These are phyloP conservation scores for Ormyrus thymus DNA, from an alignment of 2,888 invertebrate genomes.

Conservation along the genomic window DNA sequence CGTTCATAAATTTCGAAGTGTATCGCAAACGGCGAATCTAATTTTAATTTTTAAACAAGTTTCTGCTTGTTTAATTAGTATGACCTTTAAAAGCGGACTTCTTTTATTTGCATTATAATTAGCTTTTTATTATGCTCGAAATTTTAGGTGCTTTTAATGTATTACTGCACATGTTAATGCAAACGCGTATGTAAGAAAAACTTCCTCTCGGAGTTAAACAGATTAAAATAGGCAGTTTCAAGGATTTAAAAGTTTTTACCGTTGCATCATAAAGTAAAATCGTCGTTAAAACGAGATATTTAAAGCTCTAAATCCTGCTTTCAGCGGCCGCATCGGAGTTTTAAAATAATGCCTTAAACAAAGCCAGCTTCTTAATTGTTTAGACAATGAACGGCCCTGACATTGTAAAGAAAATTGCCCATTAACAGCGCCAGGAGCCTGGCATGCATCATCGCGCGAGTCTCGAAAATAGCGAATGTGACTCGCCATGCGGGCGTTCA, in stretches of 20 bases:
- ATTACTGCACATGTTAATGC: too few species aligned
- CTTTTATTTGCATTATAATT: not conserved
- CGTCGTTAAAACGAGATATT: too few species aligned
- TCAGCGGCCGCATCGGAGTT: too few species aligned
- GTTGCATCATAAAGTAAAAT: too few species aligned
- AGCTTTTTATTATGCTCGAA: too few species aligned
- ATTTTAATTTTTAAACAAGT: not conserved
- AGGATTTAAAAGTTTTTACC: too few species aligned
- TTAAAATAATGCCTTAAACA: constrained; percentile 14
- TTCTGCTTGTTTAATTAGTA: not conserved
- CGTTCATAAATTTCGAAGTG: constrained; percentile 25
- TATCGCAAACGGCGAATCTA: not conserved
- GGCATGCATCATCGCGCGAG: constrained; percentile 8
- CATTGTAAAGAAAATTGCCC: constrained; percentile 18
- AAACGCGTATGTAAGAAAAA: too few species aligned
- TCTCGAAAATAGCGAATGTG: constrained; percentile 41
- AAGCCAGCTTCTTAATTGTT: constrained; percentile 13
- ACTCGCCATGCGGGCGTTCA: constrained; percentile 13
- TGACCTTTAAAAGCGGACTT: not conserved
- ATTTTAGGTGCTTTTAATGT: too few species aligned
- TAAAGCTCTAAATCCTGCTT: too few species aligned
- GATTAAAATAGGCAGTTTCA: too few species aligned
- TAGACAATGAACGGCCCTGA: constrained; percentile 14
- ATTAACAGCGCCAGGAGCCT: constrained; percentile 11
- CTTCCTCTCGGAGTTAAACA: too few species aligned